These are phyloP conservation scores for Dryobotodes eremita DNA, from an alignment of 2,888 invertebrate genomes.

Conservation along the genomic window DNA sequence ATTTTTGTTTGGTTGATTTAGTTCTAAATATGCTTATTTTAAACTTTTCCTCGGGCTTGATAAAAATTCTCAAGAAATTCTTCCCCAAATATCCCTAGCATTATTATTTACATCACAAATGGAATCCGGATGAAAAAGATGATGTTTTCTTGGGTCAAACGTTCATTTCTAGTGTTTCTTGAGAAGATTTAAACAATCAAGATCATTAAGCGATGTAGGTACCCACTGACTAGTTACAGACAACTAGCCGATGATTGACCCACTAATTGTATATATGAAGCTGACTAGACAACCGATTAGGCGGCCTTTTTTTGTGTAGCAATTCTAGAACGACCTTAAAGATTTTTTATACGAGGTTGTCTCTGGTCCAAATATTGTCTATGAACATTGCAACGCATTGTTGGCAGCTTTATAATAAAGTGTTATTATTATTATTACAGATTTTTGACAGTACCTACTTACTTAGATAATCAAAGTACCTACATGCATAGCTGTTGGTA, in stretches of 20 bases:
- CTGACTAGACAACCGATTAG: conserved; percentile 59
- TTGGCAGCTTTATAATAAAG: neutral
- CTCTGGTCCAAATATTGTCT: neutral
- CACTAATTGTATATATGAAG: conserved; percentile 46
- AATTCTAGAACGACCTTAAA: conserved; percentile 42
- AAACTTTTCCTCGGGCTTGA: neutral
- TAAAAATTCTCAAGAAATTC: neutral
- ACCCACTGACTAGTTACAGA: conserved; percentile 19
- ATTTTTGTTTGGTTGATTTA: neutral
- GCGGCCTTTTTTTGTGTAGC: conserved; percentile 46
- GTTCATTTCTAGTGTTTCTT: neutral
- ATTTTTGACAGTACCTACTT: neutral
- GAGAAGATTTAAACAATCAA: conserved; percentile 39
- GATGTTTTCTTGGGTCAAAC: neutral
- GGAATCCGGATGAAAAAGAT: neutral
- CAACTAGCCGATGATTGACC: conserved; percentile 50
- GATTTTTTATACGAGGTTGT: conserved; percentile 27
- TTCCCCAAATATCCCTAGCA: neutral
- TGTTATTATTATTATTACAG: neutral
- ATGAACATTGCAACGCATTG: neutral
- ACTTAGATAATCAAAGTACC: neutral
- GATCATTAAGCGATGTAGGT: conserved; percentile 36
- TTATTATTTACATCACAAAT: neutral
- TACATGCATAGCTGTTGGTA: neutral
- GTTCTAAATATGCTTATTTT: neutral